A percentile compares a stretch with the other conserved stretches of the same genome.
These are phyloP conservation scores for Holothuria scabra DNA, from an alignment of 53 echinoderm and acorn worm genomes.

Conservation along the genomic window DNA sequence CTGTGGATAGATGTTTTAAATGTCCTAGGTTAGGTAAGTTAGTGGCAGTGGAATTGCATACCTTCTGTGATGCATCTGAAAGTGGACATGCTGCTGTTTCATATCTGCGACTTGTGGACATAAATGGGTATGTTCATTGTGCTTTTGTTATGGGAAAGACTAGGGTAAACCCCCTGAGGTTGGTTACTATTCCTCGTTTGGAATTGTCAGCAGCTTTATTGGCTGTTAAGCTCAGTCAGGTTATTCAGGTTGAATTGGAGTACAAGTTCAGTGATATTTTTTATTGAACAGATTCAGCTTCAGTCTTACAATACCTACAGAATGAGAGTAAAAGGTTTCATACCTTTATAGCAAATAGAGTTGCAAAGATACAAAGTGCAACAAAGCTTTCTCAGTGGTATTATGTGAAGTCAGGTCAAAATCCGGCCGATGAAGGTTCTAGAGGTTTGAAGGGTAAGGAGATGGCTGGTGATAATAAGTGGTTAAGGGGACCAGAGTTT, in stretches of 20 bases:
- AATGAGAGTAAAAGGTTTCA: constrained; percentile 59
- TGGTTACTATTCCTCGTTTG: constrained; percentile 55
- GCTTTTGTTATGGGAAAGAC: constrained; percentile 61
- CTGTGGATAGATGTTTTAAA: constrained; percentile 52
- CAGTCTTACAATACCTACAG: constrained; percentile 55
- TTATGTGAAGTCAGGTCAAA: too few relatives aligned
- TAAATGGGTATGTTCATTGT: constrained; percentile 22
- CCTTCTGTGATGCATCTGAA: constrained; percentile 64
- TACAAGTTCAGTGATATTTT: constrained; percentile 7
- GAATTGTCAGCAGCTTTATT: constrained; percentile 63
- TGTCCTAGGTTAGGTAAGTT: constrained; percentile 34
- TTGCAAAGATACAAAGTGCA: constrained; percentile 48
- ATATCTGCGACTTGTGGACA: constrained; percentile 47
- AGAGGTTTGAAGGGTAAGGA: constrained; percentile 12
- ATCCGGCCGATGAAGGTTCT: constrained; percentile 47
- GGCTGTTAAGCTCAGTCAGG: constrained; percentile 7
- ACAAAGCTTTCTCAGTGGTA: background rate
- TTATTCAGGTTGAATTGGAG: constrained; percentile 17
- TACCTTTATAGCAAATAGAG: constrained; percentile 65
- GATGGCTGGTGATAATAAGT: too few relatives aligned
- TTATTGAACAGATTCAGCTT: constrained; percentile 61
- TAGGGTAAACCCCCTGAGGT: constrained; percentile 55
- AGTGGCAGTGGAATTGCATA: constrained; percentile 33
- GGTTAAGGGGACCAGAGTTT: too few relatives aligned
- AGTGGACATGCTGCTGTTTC: constrained; percentile 61